These are phyloP conservation scores for Eclectus roratus DNA, from an alignment of 2,113 vertebrate genomes.

Conservation along the genomic window DNA sequence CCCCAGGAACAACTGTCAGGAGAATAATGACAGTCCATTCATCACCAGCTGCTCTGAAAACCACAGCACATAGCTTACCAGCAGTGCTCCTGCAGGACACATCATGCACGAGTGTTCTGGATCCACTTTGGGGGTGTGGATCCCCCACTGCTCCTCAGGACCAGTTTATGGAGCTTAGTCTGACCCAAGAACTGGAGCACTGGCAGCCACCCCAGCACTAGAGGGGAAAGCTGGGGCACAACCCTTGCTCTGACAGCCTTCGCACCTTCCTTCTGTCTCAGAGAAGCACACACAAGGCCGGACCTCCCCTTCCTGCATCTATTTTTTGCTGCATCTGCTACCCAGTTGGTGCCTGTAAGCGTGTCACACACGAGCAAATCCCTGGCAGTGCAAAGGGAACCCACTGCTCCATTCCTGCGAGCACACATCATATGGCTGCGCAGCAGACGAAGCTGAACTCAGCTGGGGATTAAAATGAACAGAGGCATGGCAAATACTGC, in stretches of 20 bases:
- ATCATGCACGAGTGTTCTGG: not conserved
- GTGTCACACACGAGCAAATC: not conserved
- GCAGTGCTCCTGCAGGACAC: rapidly evolving
- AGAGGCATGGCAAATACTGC: not conserved
- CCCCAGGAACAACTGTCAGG: not conserved
- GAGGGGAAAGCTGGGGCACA: not conserved
- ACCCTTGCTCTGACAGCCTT: not conserved
- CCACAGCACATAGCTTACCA: not conserved
- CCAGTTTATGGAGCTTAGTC: not conserved
- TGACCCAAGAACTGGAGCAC: not conserved
- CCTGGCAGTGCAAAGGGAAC: not conserved
- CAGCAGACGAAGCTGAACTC: not conserved
- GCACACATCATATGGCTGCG: not conserved
- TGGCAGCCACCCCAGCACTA: not conserved
- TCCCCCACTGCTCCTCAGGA: not conserved
- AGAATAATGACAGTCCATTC: not conserved
- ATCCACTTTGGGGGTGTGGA: rapidly evolving
- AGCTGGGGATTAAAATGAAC: not conserved
- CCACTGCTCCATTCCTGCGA: not conserved
- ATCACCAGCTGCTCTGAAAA: not conserved
- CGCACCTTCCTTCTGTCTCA: not conserved
- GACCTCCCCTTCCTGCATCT: not conserved
- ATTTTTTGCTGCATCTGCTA: not conserved
- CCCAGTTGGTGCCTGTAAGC: not conserved
- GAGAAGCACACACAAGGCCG: not conserved